A percentile compares a stretch with the other conserved stretches of the same genome.
phyloP scores from a whole-genome alignment of 2,113 vertebrate genomes.

The Sapayoa aenigma region DNA sequence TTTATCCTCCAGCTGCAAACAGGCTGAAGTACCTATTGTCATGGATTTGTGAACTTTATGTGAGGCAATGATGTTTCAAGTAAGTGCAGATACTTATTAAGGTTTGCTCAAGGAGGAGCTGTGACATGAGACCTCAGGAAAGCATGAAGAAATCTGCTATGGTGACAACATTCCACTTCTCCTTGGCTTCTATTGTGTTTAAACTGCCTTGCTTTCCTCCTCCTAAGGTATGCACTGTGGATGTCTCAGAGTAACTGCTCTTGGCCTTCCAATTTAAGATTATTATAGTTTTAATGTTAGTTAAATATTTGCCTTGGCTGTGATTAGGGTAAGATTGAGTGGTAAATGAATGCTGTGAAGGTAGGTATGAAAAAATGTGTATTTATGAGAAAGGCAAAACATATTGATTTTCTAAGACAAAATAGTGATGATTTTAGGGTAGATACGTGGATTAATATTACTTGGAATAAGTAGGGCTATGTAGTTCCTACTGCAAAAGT shows the following conservation, averaged over 20 bases:
- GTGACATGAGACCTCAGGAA: background rate
- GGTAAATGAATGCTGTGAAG: background rate
- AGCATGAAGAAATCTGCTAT: background rate
- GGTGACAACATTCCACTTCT: background rate
- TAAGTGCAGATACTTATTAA: background rate
- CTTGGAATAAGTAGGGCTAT: background rate
- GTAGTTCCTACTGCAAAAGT: background rate
- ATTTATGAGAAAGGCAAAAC: background rate
- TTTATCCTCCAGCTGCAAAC: background rate
- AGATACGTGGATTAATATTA: background rate
- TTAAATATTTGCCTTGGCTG: background rate
- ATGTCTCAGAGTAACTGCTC: background rate
- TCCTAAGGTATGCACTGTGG: background rate
- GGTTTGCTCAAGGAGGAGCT: rapidly evolving
- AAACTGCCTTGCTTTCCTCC: background rate
- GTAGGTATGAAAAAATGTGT: background rate
- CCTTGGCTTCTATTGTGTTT: background rate
- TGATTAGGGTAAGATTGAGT: background rate
- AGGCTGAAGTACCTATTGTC: background rate
- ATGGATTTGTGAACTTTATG: background rate
- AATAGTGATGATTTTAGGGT: background rate
- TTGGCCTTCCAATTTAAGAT: background rate
- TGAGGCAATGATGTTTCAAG: background rate
- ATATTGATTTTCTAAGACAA: background rate
- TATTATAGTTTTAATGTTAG: background rate